phyloP scores from a whole-genome alignment of 2,113 vertebrate species.

The Anguilla rostrata region DNA sequence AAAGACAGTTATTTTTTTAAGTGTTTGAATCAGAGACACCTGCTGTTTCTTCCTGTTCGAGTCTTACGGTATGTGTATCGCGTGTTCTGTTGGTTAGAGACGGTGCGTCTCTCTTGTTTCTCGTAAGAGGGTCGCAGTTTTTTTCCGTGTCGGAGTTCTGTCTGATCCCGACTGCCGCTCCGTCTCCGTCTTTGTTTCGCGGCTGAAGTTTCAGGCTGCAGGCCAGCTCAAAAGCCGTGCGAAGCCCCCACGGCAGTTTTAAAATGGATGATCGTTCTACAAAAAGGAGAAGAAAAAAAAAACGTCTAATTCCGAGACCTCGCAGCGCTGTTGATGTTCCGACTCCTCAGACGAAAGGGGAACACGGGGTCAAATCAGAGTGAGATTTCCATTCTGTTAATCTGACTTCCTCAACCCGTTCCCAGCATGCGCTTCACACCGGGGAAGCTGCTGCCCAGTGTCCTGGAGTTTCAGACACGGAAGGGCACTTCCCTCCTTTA shows the following conservation, averaged over 20 bases:
- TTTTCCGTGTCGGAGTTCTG: background rate
- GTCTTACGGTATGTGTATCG: background rate
- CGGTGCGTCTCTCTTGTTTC: too few species aligned
- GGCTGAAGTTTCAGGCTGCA: background rate
- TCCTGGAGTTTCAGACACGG: too few species aligned
- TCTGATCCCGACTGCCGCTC: background rate
- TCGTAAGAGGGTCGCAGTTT: background rate
- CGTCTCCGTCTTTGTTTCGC: background rate
- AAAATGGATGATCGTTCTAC: background rate
- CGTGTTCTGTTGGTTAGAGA: too few species aligned
- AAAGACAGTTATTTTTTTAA: too few species aligned
- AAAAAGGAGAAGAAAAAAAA: background rate
- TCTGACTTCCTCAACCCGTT: too few species aligned
- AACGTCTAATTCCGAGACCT: background rate
- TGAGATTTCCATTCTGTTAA: too few species aligned
- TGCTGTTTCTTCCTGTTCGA: background rate
- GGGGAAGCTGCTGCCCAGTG: too few species aligned
- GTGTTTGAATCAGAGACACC: background rate
- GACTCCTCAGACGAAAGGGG: background rate
- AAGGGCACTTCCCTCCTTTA: background rate
- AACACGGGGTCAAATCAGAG: background rate
- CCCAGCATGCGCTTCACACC: too few species aligned
- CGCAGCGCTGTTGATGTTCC: background rate
- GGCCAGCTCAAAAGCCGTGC: background rate
- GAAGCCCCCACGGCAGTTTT: background rate